Conservation (phyloP, 2,113 vertebrate species). For the Nothoprocta perdicaria region DNA sequence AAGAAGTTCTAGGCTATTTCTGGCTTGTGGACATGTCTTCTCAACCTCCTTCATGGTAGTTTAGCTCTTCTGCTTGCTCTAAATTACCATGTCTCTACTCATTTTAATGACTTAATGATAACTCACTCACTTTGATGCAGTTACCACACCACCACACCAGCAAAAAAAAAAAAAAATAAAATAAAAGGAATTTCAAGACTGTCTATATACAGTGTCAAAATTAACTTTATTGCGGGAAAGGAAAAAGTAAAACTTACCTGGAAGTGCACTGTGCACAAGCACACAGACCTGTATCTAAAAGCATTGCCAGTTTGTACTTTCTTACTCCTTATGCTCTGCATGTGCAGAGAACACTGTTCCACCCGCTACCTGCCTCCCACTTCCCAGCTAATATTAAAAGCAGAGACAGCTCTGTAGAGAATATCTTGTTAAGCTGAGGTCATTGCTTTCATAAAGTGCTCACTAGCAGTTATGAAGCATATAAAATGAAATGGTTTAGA, state of each 20-base stretch:
- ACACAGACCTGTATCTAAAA: background rate
- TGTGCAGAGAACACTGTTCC: constrained; percentile 53
- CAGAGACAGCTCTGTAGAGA: constrained; percentile 56
- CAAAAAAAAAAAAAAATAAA: background rate
- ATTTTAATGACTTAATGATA: background rate
- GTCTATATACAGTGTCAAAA: background rate
- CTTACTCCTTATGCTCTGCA: constrained; percentile 6
- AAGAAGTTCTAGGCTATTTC: background rate
- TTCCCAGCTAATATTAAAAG: constrained; percentile 72
- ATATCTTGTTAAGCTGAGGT: constrained; percentile 67
- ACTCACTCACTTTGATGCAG: background rate
- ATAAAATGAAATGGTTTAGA: constrained; percentile 27
- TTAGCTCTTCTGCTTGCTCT: background rate
- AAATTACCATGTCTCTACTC: background rate
- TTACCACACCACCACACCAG: background rate
- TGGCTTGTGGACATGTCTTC: background rate
- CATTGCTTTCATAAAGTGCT: constrained; percentile 61
- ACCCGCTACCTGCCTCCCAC: constrained; percentile 66
- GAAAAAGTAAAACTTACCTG: background rate
- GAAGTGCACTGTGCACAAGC: background rate
- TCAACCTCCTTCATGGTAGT: background rate
- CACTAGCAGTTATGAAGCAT: constrained; percentile 14
- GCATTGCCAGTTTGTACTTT: background rate
- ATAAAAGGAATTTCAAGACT: background rate
- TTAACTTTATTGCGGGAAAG: background rate